Percentiles rank a stretch among this genome's conserved stretches.
phyloP scores from a whole-genome alignment of 1,140 invertebrate species.

The Teleopsis dalmanni region DNA sequence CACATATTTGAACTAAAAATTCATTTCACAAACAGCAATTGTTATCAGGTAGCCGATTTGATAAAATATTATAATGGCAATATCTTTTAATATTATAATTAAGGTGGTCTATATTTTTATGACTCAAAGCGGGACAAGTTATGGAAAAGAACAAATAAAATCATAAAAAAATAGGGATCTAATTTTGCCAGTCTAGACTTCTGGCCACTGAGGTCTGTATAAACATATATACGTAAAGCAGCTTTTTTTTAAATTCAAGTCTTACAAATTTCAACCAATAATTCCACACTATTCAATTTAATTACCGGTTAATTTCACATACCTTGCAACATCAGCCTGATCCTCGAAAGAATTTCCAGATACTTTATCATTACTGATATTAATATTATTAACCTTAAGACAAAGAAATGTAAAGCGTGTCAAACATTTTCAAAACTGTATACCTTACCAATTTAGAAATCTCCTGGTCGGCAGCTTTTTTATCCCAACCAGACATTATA shows the following conservation, averaged over 20 bases:
- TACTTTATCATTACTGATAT: conserved; percentile 13
- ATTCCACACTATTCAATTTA: background rate
- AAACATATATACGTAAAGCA: background rate
- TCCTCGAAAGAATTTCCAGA: conserved; percentile 15
- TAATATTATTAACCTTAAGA: conserved; percentile 20
- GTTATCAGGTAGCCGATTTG: too few relatives aligned
- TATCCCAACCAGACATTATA: conserved; percentile 34
- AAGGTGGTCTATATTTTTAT: too few relatives aligned
- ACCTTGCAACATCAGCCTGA: conserved; percentile 28
- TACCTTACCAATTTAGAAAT: conserved; percentile 27
- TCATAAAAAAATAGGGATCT: background rate
- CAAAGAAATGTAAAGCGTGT: background rate
- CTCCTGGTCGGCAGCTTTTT: conserved; percentile 38
- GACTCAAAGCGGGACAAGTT: background rate
- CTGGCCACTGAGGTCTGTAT: too few relatives aligned
- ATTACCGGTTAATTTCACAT: conserved; percentile 1
- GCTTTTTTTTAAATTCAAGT: background rate
- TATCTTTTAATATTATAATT: too few relatives aligned
- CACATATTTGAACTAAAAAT: too few relatives aligned
- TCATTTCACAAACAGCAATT: too few relatives aligned
- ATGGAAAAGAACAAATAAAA: background rate
- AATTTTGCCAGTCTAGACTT: too few relatives aligned
- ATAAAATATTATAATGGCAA: too few relatives aligned
- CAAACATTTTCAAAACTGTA: background rate
- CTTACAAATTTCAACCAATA: background rate